Percentiles rank a stretch among this genome's conserved stretches.
phyloP scores from a whole-genome alignment of 2,113 vertebrate genomes.

The Mastomys coucha region DNA sequence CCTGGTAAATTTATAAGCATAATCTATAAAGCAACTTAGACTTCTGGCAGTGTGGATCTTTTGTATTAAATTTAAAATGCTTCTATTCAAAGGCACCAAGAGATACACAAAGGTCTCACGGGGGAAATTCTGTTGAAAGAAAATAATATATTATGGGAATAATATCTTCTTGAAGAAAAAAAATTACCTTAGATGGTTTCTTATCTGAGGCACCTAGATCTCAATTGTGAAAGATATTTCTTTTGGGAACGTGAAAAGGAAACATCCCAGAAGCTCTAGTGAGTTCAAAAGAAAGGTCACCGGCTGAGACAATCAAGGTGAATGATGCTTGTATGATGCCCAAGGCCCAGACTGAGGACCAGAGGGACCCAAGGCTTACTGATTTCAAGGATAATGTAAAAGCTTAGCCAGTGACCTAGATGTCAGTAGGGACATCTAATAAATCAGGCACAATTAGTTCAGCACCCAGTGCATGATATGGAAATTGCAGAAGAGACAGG shows the following conservation, averaged over 20 bases:
- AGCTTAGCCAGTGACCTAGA: slow-evolving; percentile 43
- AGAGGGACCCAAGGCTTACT: slow-evolving; percentile 47
- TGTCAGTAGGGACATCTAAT: slow-evolving; percentile 4
- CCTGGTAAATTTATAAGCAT: slow-evolving; percentile 26
- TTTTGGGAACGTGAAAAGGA: slow-evolving; percentile 52
- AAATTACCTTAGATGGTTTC: slow-evolving; percentile 29
- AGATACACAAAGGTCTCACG: background rate
- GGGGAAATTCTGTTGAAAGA: slow-evolving; percentile 52
- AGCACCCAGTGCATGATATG: background rate
- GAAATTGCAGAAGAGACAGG: slow-evolving; percentile 2
- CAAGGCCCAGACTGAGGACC: background rate
- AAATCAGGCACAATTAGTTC: slow-evolving; percentile 53
- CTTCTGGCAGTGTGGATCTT: background rate
- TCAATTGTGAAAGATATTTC: slow-evolving; percentile 64
- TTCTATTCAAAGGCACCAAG: slow-evolving; percentile 19
- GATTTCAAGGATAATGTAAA: slow-evolving; percentile 39
- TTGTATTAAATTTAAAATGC: slow-evolving; percentile 12
- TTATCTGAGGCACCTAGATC: slow-evolving; percentile 55
- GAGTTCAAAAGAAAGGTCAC: slow-evolving; percentile 53
- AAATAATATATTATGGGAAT: slow-evolving; percentile 22
- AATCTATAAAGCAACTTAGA: slow-evolving; percentile 26
- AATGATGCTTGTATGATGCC: slow-evolving; percentile 55
- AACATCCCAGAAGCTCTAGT: slow-evolving; percentile 22
- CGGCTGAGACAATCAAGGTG: slow-evolving; percentile 41
- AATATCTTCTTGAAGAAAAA: slow-evolving; percentile 52